A percentile compares a stretch with the other conserved stretches of the same genome.
Conservation (phyloP, 1,140 invertebrate species). For the Trichonephila clavipes region DNA sequence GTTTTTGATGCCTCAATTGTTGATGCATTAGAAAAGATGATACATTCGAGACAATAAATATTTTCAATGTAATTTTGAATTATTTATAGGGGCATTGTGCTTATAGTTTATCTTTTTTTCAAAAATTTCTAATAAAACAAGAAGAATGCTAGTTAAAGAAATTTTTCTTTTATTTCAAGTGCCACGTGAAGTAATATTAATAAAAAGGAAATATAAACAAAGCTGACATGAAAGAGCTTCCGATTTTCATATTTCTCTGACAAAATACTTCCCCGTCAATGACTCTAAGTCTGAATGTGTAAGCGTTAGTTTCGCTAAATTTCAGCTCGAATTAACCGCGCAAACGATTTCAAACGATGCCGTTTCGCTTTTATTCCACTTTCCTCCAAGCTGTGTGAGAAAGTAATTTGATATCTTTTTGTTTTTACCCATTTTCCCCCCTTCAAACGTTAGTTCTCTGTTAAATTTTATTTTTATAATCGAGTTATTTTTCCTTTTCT, state of each 20-base stretch:
- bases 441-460: neutral
- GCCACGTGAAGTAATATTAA: neutral
- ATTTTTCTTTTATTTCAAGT: no score
- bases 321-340: conserved; percentile 10
- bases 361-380: neutral
- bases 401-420: conserved; percentile 16
- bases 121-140: no score
- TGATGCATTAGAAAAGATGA: no score
- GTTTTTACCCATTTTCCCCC: neutral
- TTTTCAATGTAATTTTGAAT: no score
- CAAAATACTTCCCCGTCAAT: neutral
- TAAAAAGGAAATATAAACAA: neutral
- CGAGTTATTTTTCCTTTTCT: neutral
- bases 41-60: no score
- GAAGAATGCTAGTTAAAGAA: no score
- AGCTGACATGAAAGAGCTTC: neutral
- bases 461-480: neutral
- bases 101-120: no score
- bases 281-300: neutral
- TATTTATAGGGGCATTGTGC: no score
- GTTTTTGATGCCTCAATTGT: no score
- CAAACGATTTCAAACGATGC: conserved; percentile 7
- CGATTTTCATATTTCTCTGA: neutral
- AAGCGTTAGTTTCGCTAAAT: conserved; percentile 23
- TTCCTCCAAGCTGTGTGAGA: neutral